Conservation (phyloP, 2,113 vertebrate species). For the Pelodiscus sinensis region DNA sequence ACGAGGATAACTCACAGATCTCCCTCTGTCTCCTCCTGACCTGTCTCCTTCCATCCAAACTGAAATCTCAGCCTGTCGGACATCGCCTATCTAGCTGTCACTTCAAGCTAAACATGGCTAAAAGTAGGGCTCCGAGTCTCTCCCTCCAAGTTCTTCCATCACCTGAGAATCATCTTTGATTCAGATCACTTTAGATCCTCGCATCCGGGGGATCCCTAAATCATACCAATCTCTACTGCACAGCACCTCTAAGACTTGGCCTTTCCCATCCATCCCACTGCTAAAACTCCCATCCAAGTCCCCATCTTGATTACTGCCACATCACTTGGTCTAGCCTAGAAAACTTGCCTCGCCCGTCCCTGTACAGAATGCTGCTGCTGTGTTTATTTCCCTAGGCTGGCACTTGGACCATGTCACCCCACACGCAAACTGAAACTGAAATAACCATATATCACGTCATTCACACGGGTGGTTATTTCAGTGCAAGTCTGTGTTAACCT, state of each 20-base stretch:
- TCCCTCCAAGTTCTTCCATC: background rate
- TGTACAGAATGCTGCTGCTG: background rate
- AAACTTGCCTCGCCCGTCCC: background rate
- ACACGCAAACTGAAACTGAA: background rate
- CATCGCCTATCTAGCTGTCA: background rate
- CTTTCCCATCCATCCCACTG: background rate
- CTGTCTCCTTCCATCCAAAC: background rate
- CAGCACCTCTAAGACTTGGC: background rate
- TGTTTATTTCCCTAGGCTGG: background rate
- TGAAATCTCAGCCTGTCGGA: background rate
- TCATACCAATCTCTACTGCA: background rate
- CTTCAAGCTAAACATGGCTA: background rate
- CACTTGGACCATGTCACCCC: background rate
- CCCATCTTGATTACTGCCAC: background rate
- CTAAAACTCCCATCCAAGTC: background rate
- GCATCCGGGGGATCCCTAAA: background rate
- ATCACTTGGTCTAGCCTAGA: background rate
- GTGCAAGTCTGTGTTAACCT: too few species aligned
- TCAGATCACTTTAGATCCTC: background rate
- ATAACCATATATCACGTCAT: background rate
- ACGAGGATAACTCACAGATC: background rate
- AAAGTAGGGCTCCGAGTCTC: background rate
- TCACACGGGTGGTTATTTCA: slow-evolving; percentile 7
- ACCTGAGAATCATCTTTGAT: background rate
- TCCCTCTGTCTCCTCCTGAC: background rate